These are phyloP conservation scores for Dicyrtoma fusca DNA, from an alignment of 2,888 invertebrate genomes.

Conservation along the genomic window DNA sequence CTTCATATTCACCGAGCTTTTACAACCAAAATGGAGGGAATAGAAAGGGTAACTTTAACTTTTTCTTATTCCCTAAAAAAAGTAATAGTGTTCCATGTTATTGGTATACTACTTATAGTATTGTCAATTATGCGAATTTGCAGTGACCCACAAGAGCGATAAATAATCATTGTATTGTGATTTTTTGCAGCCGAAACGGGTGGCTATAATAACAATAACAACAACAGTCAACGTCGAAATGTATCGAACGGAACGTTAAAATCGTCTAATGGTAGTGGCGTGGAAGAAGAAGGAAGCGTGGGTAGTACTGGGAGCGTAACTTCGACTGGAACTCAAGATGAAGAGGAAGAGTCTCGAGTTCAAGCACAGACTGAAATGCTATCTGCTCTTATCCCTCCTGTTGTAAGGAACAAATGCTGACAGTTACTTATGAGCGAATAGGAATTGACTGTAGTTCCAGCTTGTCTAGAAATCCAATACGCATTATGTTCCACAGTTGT, in stretches of 20 bases:
- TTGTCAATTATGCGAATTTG: too few species aligned
- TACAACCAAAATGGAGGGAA: constrained; percentile 50
- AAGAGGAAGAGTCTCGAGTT: constrained; percentile 70
- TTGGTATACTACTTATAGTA: too few species aligned
- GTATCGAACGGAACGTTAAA: constrained; percentile 55
- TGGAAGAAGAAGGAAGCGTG: constrained; percentile 64
- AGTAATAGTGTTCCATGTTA: not conserved
- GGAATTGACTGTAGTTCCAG: too few species aligned
- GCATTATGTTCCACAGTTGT: not conserved
- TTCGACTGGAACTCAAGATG: constrained; percentile 64
- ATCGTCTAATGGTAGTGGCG: constrained; percentile 58
- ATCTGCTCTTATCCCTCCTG: constrained; percentile 74
- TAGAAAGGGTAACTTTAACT: constrained; percentile 65
- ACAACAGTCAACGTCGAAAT: constrained; percentile 40
- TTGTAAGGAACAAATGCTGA: constrained; percentile 62
- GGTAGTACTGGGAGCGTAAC: constrained; percentile 67
- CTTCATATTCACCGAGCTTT: constrained; percentile 22
- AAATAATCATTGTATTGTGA: too few species aligned
- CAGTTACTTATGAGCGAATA: too few species aligned
- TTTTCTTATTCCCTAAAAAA: not conserved
- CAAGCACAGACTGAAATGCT: constrained; percentile 69
- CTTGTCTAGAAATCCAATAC: too few species aligned
- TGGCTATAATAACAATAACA: constrained; percentile 46
- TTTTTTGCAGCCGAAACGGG: constrained; percentile 34
- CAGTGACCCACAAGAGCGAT: too few species aligned